These are phyloP conservation scores for Harpegnathos saltator DNA, from an alignment of 1,140 invertebrate species.

Conservation along the genomic window DNA sequence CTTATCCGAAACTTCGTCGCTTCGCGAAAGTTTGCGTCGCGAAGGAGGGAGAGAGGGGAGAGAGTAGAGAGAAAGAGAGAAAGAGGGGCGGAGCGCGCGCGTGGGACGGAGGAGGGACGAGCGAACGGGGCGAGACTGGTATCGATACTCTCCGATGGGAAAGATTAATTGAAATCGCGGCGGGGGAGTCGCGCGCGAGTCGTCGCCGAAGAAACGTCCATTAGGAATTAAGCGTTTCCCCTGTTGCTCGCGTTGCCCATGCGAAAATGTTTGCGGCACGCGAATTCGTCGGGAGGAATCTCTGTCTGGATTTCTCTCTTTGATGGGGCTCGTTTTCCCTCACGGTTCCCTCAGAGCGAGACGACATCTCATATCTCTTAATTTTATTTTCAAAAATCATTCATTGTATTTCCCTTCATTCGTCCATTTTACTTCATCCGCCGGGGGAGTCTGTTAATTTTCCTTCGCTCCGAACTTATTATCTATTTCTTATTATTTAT, in stretches of 20 bases:
- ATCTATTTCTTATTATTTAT: too few species aligned
- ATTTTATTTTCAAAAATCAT: neutral
- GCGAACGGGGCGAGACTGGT: constrained; percentile 35
- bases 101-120: neutral
- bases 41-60: neutral
- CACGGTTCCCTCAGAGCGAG: neutral
- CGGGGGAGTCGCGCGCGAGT: constrained; percentile 39
- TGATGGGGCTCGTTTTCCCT: constrained; percentile 5
- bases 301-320: neutral
- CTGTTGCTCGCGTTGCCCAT: constrained; percentile 44
- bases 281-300: constrained; percentile 24
- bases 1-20: constrained; percentile 47
- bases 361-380: neutral
- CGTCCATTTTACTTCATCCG: too few species aligned
- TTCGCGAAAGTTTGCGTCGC: constrained; percentile 21
- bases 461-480: too few species aligned
- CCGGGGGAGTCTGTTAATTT: too few species aligned
- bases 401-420: too few species aligned
- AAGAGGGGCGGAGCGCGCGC: neutral
- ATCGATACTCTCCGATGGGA: constrained; percentile 56
- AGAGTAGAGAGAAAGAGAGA: constrained; percentile 18
- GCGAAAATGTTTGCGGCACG: constrained; percentile 33
- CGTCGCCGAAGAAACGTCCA: constrained; percentile 52
- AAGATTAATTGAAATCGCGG: constrained; percentile 61
- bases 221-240: constrained; percentile 44